phyloP scores from a whole-genome alignment of 2,888 invertebrate species.

The Schrankia costaestrigalis region DNA sequence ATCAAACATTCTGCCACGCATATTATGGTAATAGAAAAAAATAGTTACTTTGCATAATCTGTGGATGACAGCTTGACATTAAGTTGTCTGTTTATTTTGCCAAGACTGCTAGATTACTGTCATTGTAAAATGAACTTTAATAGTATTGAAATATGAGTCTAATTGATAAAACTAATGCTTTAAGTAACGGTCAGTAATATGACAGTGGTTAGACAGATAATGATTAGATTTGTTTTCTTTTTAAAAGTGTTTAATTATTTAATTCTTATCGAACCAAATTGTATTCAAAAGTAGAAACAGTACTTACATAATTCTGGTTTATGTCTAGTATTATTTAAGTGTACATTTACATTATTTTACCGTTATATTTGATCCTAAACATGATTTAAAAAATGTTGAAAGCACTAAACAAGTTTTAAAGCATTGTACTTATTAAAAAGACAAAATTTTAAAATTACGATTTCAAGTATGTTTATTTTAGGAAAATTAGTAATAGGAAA shows the following conservation, averaged over 20 bases:
- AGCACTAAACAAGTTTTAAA: too few species aligned
- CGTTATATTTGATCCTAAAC: too few species aligned
- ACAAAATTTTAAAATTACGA: too few species aligned
- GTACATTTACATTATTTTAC: too few species aligned
- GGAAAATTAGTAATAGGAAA: too few species aligned
- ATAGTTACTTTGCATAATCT: constrained; percentile 74
- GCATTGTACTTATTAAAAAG: too few species aligned
- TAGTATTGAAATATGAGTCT: constrained; percentile 17
- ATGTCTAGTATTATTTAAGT: too few species aligned
- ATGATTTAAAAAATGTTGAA: too few species aligned
- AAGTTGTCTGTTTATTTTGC: constrained; percentile 55
- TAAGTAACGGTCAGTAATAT: constrained; percentile 52
- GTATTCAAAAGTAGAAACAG: too few species aligned
- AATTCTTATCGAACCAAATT: too few species aligned
- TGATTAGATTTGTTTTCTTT: constrained; percentile 39
- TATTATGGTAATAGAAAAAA: constrained; percentile 70
- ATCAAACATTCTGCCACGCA: constrained; percentile 59
- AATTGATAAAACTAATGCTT: constrained; percentile 3
- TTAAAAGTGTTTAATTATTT: constrained; percentile 26
- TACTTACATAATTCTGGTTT: too few species aligned
- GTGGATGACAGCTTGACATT: constrained; percentile 61
- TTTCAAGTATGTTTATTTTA: too few species aligned
- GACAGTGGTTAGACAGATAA: constrained; percentile 50
- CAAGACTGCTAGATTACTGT: constrained; percentile 20
- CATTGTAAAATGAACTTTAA: constrained; percentile 19